Percentiles rank a stretch among this genome's conserved stretches.
Conservation (phyloP, 1,140 invertebrate species). For the Bilobella aurantiaca region DNA sequence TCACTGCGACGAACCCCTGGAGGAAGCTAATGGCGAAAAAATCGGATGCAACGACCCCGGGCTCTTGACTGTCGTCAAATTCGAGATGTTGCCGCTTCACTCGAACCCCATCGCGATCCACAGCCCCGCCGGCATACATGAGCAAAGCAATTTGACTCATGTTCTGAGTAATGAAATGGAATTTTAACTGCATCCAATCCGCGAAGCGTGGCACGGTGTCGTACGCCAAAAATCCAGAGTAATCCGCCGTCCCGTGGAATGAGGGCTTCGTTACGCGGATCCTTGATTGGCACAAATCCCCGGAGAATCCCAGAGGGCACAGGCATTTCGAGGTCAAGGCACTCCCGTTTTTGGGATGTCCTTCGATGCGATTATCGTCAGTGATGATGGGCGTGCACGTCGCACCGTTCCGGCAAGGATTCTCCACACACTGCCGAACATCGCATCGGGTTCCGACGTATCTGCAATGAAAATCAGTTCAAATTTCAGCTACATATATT, state of each 20-base stretch:
- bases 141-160: conserved; percentile 73
- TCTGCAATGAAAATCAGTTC: conserved; percentile 8
- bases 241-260: conserved; percentile 56
- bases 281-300: conserved; percentile 25
- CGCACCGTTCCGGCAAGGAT: conserved; percentile 40
- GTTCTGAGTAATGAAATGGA: conserved; percentile 61
- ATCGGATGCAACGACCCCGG: conserved; percentile 44
- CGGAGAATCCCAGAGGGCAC: conserved; percentile 29
- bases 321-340: conserved; percentile 1
- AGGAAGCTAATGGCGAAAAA: conserved; percentile 75
- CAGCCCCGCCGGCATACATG: conserved; percentile 67
- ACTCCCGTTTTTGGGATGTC: not conserved
- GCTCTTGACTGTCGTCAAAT: too few relatives aligned
- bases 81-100: too few relatives aligned
- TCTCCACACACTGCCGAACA: conserved; percentile 37
- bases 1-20: conserved; percentile 74
- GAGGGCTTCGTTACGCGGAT: conserved; percentile 56
- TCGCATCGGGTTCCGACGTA: conserved; percentile 41
- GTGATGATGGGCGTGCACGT: conserved; percentile 33
- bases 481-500: too few relatives aligned
- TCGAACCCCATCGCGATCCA: not conserved
- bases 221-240: conserved; percentile 70
- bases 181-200: conserved; percentile 54
- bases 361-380: not conserved
- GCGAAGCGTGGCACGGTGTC: conserved; percentile 31